A percentile compares a stretch with the other conserved stretches of the same genome.
Evolutionary conservation across 2,113 vertebrate species (phyloP).

Genomic region (Peromyscus polionotus): DNA sequence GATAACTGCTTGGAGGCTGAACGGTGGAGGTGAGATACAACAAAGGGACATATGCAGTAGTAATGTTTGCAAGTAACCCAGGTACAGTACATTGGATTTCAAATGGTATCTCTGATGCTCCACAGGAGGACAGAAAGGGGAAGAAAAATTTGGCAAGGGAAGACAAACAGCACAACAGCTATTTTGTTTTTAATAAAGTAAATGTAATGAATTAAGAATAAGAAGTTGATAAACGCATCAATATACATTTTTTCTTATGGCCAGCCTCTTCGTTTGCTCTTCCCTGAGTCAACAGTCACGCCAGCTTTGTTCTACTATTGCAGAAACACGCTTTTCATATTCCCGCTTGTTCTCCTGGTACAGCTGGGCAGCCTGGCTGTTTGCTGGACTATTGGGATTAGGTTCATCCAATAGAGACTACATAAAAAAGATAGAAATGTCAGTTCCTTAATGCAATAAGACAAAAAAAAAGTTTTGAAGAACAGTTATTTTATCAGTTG

Average conservation of each 20-base stretch:
- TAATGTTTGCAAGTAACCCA: constrained; percentile 94
- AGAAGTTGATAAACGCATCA: constrained; percentile 90
- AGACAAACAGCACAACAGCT: constrained; percentile 93
- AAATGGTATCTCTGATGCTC: constrained; percentile 90
- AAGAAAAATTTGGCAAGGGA: constrained; percentile 90
- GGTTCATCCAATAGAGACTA: constrained; percentile 99
- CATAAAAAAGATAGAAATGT: constrained; percentile 67
- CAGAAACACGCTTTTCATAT: constrained; percentile 99
- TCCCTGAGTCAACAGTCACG: constrained; percentile 97
- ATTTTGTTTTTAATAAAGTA: constrained; percentile 95
- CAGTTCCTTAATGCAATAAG: constrained; percentile 27
- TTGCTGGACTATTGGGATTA: constrained; percentile 99
- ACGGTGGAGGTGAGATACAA: constrained; percentile 83
- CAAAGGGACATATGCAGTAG: constrained; percentile 85
- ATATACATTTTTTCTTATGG: constrained; percentile 90
- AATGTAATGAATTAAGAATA: constrained; percentile 91
- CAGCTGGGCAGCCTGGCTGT: constrained; percentile 99
- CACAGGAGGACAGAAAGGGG: constrained; percentile 81
- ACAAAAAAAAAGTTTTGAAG: neutral
- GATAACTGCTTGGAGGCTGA: constrained; percentile 84
- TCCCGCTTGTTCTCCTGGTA: constrained; percentile 99
- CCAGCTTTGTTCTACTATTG: constrained; percentile 99
- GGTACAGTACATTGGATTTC: constrained; percentile 95
- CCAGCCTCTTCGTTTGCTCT: constrained; percentile 91
- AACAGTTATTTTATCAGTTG: constrained; percentile 8